Base-by-base conservation (phyloP, 2,888 invertebrate species). In the Ethmia dodecea region DNA sequence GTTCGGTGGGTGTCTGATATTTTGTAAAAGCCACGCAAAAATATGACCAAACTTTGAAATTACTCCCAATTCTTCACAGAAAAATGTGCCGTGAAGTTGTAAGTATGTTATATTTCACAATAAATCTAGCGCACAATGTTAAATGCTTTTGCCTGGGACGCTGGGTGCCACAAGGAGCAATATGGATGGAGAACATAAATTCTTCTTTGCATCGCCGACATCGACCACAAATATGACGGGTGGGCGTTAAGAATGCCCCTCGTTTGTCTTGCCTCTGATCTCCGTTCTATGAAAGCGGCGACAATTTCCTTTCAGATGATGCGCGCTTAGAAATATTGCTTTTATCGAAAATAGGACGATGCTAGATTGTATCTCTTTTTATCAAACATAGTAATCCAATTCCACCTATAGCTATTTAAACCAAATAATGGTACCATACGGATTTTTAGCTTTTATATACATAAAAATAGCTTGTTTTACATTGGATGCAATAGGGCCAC, bases 121-220 rank as follows among this genome's bases (percentile, higher is more conserved):
- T 65, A 63, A 63, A 63, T 63, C 56, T 53, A 49, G 48, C 44
- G 50, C 44, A 50, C 50, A 54, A 54, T 52, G 55, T 55, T 52
- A 53, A 59, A 43, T 39, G 39, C 34, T 39, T 26, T 31, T 30
- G 28, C 30, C 27, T 25, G 37, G 33, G 28, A 13, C 31, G 12
- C 22, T 35, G 42, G 37, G 35, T 34, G 35, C 35, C 32, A 28
- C 24, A 24, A 22, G 31, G 40, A 37, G 37, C 48, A 40, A 49
- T 51, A 55, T 51, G 45, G 50, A 70, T 67, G 61, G 58, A 45
- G 53, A 41, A 45, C 58, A 72, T 72, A 67, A 70, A 72, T 71
- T 67, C 62, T 62, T 71, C 67, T 69, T 68, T 69, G 60, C 67
- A 61, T 54, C 52, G 54, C 48, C 51, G 53, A 56, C 60, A 55